Conservation (phyloP, 2,797 vertebrate species). For the Brachyrhaphis roseni region DNA sequence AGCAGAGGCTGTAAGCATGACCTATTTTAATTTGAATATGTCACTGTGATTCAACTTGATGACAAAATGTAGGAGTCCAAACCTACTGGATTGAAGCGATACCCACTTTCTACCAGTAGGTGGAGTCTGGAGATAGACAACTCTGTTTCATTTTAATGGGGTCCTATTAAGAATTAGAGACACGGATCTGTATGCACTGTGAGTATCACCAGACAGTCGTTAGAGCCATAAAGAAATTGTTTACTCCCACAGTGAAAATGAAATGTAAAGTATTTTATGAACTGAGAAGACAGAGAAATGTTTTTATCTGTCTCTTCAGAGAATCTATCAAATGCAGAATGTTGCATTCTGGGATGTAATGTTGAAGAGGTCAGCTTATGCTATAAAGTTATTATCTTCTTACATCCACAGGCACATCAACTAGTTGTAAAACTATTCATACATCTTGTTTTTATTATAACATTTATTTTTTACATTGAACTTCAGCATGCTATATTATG, state of each 20-base stretch:
- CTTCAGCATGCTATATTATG: not conserved
- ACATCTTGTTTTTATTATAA: not conserved
- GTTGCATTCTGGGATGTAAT: slow-evolving; percentile 35
- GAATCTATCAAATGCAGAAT: slow-evolving; percentile 39
- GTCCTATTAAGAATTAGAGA: slow-evolving; percentile 46
- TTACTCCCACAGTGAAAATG: slow-evolving; percentile 52
- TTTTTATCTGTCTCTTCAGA: slow-evolving; percentile 48
- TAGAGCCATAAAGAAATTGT: slow-evolving; percentile 49
- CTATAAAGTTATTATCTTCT: slow-evolving; percentile 5
- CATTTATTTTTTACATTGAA: not conserved
- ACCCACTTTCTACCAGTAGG: slow-evolving; percentile 52
- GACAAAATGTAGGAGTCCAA: not conserved
- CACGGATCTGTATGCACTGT: slow-evolving; percentile 28
- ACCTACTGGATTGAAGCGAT: not conserved
- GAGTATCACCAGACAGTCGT: slow-evolving; percentile 36
- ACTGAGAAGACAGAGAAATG: slow-evolving; percentile 39
- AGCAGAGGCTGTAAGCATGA: not conserved
- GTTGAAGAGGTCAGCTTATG: slow-evolving; percentile 1
- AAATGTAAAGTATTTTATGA: slow-evolving; percentile 53
- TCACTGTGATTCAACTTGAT: not conserved
- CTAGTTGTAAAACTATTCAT: not conserved
- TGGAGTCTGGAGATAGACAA: slow-evolving; percentile 54
- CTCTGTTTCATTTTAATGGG: slow-evolving; percentile 29
- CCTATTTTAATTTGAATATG: slow-evolving; percentile 5
- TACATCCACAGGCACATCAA: slow-evolving; percentile 1